Evolutionary conservation across 2,888 invertebrate species (phyloP).

Genomic region (Ornithoptera priamus): DNA sequence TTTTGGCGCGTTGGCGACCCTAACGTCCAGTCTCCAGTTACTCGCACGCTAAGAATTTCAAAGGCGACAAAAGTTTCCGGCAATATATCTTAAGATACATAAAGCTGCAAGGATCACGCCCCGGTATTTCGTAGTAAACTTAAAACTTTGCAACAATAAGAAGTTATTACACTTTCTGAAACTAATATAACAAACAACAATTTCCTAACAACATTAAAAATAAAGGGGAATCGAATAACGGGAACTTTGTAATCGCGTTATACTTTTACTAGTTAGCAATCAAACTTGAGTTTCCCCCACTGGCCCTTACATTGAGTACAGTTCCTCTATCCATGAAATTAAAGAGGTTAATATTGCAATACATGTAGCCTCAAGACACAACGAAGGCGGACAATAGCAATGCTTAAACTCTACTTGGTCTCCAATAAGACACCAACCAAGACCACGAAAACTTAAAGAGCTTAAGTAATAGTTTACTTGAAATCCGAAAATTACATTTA

Average conservation of each 20-base stretch:
- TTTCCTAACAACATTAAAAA: neutral
- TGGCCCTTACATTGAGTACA: neutral
- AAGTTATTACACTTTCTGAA: neutral
- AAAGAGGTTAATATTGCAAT: no score
- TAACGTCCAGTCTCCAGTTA: neutral
- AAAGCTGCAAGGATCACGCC: conserved; percentile 1
- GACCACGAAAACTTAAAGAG: no score
- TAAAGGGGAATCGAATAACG: neutral
- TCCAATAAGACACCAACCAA: no score
- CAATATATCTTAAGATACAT: conserved; percentile 1
- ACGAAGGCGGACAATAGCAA: no score
- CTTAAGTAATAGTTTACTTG: no score
- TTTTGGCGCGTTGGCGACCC: no score
- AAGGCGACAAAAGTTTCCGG: neutral
- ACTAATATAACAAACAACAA: neutral
- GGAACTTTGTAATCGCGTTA: neutral
- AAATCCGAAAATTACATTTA: no score
- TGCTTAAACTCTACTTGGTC: no score
- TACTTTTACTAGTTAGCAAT: neutral
- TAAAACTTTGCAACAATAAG: neutral
- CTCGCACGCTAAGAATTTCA: neutral
- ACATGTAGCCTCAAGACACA: no score
- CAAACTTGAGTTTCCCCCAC: neutral
- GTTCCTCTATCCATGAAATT: no score
- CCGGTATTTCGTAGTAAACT: neutral